These are phyloP conservation scores for Lymantria dispar DNA, from an alignment of 2,888 invertebrate species.

Conservation along the genomic window DNA sequence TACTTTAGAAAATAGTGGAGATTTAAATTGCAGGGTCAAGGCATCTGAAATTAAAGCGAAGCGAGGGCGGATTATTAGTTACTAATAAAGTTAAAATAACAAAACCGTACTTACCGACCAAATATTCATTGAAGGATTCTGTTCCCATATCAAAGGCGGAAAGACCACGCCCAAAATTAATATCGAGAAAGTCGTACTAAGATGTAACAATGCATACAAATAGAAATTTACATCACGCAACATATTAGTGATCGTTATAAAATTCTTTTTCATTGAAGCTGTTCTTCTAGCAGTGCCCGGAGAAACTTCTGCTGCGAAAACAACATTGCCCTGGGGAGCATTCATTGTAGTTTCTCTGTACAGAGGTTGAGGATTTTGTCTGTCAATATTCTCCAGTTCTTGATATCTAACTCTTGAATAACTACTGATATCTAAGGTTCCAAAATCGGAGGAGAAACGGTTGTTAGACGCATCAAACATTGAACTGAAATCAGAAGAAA, in stretches of 20 bases:
- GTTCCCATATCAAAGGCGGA: constrained; percentile 77
- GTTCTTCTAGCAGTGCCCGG: constrained; percentile 69
- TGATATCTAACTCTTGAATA: constrained; percentile 60
- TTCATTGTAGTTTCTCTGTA: constrained; percentile 81
- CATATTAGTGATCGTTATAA: constrained; percentile 69
- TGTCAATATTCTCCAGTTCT: constrained; percentile 70
- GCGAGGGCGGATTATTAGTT: background rate
- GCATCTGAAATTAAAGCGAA: too few species aligned
- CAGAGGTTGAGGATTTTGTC: constrained; percentile 73
- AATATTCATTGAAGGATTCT: constrained; percentile 64
- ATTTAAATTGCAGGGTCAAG: too few species aligned
- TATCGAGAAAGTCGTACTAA: constrained; percentile 79
- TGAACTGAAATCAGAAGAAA: constrained; percentile 59
- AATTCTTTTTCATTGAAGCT: constrained; percentile 68
- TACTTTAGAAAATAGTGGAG: too few species aligned
- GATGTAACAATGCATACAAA: constrained; percentile 75
- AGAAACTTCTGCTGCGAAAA: constrained; percentile 63
- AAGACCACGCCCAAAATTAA: constrained; percentile 77
- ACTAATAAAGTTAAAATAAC: background rate
- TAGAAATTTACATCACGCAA: constrained; percentile 77
- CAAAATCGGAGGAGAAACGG: constrained; percentile 44
- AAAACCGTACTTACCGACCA: constrained; percentile 58
- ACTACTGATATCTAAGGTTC: constrained; percentile 48
- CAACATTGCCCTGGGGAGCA: constrained; percentile 54
- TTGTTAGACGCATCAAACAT: constrained; percentile 41